Conservation (phyloP, 2,113 vertebrate genomes). For the Macrotus californicus region DNA sequence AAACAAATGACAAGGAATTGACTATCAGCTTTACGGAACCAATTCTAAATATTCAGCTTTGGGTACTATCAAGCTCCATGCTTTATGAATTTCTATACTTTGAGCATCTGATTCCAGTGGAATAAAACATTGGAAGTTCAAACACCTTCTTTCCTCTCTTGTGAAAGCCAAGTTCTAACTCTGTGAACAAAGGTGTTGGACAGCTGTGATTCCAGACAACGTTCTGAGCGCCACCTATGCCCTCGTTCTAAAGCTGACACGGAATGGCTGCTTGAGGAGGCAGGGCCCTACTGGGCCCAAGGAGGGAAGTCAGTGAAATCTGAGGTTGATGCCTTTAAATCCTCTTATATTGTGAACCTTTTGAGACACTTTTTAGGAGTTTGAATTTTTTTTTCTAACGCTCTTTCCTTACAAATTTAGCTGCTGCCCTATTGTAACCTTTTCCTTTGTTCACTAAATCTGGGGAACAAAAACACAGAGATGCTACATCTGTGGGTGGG, state of each 20-base stretch:
- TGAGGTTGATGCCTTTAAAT: slow-evolving; percentile 60
- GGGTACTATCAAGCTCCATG: neutral
- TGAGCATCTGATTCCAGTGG: neutral
- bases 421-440: slow-evolving; percentile 70
- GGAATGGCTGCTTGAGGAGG: slow-evolving; percentile 42
- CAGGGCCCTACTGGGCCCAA: slow-evolving; percentile 41
- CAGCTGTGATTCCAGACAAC: slow-evolving; percentile 41
- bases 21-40: neutral
- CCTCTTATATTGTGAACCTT: slow-evolving; percentile 62
- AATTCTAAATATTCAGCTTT: neutral
- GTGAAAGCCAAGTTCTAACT: slow-evolving; percentile 44
- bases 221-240: slow-evolving; percentile 38
- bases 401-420: slow-evolving; percentile 68
- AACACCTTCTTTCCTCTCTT: neutral
- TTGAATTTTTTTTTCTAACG: slow-evolving; percentile 26
- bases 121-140: slow-evolving; percentile 20
- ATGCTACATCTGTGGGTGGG: slow-evolving; percentile 57
- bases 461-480: slow-evolving; percentile 64
- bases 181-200: slow-evolving; percentile 33
- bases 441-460: slow-evolving; percentile 68
- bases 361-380: slow-evolving; percentile 57
- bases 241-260: slow-evolving; percentile 28
- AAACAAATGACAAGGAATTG: neutral
- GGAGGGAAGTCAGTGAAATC: slow-evolving; percentile 58
- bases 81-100: slow-evolving; percentile 3